Conservation (phyloP, 1,140 invertebrate genomes). For the Calephelis virginiensis region DNA sequence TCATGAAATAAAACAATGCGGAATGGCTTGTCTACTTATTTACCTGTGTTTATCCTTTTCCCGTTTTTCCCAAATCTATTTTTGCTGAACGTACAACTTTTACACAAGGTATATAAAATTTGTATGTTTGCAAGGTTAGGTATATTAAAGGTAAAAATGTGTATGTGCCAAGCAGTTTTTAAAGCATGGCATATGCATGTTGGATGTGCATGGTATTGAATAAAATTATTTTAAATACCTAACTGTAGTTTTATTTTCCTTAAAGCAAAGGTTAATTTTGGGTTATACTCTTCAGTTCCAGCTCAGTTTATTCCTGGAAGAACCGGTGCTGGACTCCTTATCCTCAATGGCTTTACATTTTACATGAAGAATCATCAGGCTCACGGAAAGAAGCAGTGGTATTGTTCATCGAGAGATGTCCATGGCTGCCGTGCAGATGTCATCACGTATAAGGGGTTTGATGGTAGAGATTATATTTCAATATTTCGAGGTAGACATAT, state of each 20-base stretch:
- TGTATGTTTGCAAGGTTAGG: slow-evolving; percentile 19
- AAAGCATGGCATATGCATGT: slow-evolving; percentile 2
- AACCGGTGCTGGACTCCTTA: slow-evolving; percentile 62
- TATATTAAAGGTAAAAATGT: slow-evolving; percentile 15
- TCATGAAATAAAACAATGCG: slow-evolving; percentile 36
- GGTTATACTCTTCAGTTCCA: slow-evolving; percentile 69
- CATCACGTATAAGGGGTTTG: slow-evolving; percentile 64
- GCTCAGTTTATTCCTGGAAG: slow-evolving; percentile 68
- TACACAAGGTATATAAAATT: slow-evolving; percentile 24
- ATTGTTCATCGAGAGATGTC: slow-evolving; percentile 68
- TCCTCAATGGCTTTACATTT: slow-evolving; percentile 70
- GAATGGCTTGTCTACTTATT: slow-evolving; percentile 51
- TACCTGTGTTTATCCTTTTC: slow-evolving; percentile 31
- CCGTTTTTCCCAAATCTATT: neutral
- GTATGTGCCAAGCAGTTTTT: slow-evolving; percentile 5
- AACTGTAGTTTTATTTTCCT: slow-evolving; percentile 47
- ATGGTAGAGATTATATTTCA: slow-evolving; percentile 68
- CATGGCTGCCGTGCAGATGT: slow-evolving; percentile 67
- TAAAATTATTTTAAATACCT: slow-evolving; percentile 31
- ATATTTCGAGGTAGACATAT: slow-evolving; percentile 69
- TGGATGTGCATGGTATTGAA: slow-evolving; percentile 20
- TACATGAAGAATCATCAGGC: slow-evolving; percentile 74
- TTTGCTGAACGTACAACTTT: slow-evolving; percentile 17
- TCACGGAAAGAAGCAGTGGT: slow-evolving; percentile 71
- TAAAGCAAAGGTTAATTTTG: slow-evolving; percentile 42